Evolutionary conservation across 2,797 vertebrate species (phyloP).

Genomic region (Botia kubotai): DNA sequence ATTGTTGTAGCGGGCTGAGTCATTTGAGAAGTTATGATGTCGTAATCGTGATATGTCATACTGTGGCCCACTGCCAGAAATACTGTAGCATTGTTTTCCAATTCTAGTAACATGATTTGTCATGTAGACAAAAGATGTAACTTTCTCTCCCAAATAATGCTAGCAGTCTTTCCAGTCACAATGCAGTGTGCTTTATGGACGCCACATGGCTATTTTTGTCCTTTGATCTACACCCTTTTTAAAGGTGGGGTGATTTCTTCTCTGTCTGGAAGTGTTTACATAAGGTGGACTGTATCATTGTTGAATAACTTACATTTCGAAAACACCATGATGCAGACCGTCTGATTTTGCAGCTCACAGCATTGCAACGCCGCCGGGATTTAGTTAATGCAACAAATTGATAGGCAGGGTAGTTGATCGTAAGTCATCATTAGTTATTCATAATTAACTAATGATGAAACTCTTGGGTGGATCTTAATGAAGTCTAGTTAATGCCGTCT

Average conservation of each 20-base stretch:
- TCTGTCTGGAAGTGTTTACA: conserved; percentile 48
- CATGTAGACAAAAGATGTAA: not conserved
- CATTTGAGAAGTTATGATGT: not conserved
- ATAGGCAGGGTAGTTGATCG: not conserved
- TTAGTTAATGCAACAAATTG: conserved; percentile 21
- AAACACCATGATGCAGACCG: conserved; percentile 20
- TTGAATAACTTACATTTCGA: conserved; percentile 17
- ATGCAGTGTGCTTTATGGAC: conserved; percentile 8
- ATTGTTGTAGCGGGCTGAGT: not conserved
- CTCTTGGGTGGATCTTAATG: not conserved
- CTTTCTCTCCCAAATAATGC: conserved; percentile 19
- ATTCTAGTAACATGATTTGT: not conserved
- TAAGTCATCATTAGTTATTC: not conserved
- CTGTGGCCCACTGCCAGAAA: not conserved
- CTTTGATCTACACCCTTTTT: conserved; percentile 34
- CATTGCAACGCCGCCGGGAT: not conserved
- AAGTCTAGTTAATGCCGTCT: not conserved
- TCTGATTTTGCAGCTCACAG: conserved; percentile 3
- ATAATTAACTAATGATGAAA: not conserved
- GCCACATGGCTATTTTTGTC: not conserved
- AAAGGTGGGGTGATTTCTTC: conserved; percentile 21
- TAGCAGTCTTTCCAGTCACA: not conserved
- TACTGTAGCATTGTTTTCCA: not conserved
- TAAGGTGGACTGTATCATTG: conserved; percentile 29
- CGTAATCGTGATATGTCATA: conserved; percentile 6